These are phyloP conservation scores for Heliconius himera DNA, from an alignment of 1,140 invertebrate species.

Conservation along the genomic window DNA sequence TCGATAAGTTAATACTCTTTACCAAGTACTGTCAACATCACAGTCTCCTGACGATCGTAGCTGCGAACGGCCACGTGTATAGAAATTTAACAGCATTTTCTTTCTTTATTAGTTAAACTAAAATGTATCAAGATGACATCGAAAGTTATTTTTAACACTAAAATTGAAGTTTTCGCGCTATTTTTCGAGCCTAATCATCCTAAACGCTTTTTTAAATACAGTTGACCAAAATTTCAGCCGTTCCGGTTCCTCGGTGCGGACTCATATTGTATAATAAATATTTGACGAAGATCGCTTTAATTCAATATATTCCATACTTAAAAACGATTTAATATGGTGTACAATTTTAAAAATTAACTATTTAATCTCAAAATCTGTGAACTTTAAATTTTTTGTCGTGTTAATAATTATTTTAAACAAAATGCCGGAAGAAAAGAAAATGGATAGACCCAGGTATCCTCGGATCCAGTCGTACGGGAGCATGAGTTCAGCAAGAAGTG, in stretches of 20 bases:
- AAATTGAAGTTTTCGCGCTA: constrained; percentile 56
- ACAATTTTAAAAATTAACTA: neutral
- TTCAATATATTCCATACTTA: constrained; percentile 12
- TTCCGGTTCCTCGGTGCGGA: constrained; percentile 49
- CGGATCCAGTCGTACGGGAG: constrained; percentile 76
- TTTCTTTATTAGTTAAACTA: constrained; percentile 35
- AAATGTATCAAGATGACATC: constrained; percentile 79
- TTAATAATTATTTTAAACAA: constrained; percentile 5
- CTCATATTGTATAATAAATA: neutral
- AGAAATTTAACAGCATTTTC: constrained; percentile 25
- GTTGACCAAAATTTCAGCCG: constrained; percentile 66
- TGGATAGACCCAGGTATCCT: constrained; percentile 61
- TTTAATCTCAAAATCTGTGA: neutral
- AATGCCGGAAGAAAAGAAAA: constrained; percentile 34
- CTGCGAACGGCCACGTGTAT: constrained; percentile 21
- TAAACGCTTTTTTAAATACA: constrained; percentile 78
- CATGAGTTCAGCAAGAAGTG: constrained; percentile 66
- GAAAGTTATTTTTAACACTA: constrained; percentile 52
- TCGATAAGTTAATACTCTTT: constrained; percentile 20
- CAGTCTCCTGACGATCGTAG: constrained; percentile 39
- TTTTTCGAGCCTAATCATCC: constrained; percentile 74
- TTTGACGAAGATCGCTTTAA: constrained; percentile 4
- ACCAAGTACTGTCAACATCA: constrained; percentile 21
- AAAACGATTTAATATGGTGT: neutral
- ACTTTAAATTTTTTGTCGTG: neutral